phyloP scores from a whole-genome alignment of 2,888 invertebrate species.

The Papilio demoleus region DNA sequence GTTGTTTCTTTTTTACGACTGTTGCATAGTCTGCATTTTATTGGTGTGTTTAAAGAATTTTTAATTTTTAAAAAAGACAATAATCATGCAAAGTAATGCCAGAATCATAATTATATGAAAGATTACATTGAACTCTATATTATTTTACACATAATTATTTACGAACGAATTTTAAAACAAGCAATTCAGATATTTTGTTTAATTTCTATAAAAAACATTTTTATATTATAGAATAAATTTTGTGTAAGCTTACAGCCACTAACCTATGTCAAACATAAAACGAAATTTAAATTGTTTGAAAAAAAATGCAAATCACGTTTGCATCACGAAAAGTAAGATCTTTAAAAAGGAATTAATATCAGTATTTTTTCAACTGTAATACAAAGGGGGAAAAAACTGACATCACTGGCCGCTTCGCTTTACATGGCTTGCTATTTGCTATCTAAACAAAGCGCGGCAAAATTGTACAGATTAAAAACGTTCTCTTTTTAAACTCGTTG shows the following conservation, averaged over 20 bases:
- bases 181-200: no score
- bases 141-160: no score
- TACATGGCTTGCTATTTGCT: slow-evolving; percentile 17
- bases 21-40: neutral
- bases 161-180: no score
- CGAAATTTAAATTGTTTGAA: no score
- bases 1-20: neutral
- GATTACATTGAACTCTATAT: no score
- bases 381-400: slow-evolving; percentile 6
- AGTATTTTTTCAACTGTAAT: slow-evolving; percentile 3
- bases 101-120: no score
- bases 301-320: neutral
- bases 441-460: slow-evolving; percentile 30
- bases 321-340: neutral
- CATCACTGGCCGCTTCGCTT: neutral
- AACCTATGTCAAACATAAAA: no score
- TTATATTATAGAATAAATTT: no score
- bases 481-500: slow-evolving; percentile 15
- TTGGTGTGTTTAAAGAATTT: neutral
- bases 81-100: no score
- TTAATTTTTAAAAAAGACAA: neutral
- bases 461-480: slow-evolving; percentile 31
- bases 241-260: no score
- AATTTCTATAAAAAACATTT: no score
- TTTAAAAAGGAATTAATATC: slow-evolving; percentile 15